Percentiles rank a stretch among this genome's conserved stretches.
phyloP scores from a whole-genome alignment of 2,888 invertebrate genomes.

The Heliconius ethilla region DNA sequence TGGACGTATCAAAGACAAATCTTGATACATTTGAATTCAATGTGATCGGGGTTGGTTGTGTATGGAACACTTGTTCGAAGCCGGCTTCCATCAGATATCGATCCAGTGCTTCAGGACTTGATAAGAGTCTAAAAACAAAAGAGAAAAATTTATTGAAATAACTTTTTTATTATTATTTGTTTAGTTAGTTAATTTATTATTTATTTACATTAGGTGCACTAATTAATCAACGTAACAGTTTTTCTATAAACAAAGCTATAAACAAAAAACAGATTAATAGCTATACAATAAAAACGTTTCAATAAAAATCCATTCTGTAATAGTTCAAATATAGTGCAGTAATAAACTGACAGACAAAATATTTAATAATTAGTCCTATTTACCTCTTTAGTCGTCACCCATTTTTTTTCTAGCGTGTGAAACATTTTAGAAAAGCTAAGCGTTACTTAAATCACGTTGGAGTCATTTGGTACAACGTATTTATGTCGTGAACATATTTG shows the following conservation, averaged over 20 bases:
- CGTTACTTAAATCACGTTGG: too few relatives aligned
- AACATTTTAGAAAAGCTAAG: too few relatives aligned
- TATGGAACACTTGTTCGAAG: slow-evolving; percentile 88
- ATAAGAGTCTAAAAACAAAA: slow-evolving; percentile 70
- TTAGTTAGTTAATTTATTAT: neutral
- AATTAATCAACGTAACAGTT: too few relatives aligned
- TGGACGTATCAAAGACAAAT: slow-evolving; percentile 70
- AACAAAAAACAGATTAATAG: neutral
- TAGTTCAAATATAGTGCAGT: too few relatives aligned
- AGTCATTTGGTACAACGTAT: too few relatives aligned
- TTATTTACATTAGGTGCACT: neutral
- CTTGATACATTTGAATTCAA: slow-evolving; percentile 57
- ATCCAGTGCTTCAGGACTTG: slow-evolving; percentile 93
- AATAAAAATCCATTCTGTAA: too few relatives aligned
- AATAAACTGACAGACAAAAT: too few relatives aligned
- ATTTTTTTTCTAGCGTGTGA: too few relatives aligned
- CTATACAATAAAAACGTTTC: neutral
- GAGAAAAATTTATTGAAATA: neutral
- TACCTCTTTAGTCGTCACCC: too few relatives aligned
- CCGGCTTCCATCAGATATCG: slow-evolving; percentile 92
- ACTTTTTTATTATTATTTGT: neutral
- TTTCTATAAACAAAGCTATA: too few relatives aligned
- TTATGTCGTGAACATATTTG: too few relatives aligned
- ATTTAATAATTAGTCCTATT: too few relatives aligned
- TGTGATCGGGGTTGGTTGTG: slow-evolving; percentile 68